Percentiles rank a stretch among this genome's conserved stretches.
Conservation (phyloP, 2,113 vertebrate genomes). For the Lampris megalopsis region DNA sequence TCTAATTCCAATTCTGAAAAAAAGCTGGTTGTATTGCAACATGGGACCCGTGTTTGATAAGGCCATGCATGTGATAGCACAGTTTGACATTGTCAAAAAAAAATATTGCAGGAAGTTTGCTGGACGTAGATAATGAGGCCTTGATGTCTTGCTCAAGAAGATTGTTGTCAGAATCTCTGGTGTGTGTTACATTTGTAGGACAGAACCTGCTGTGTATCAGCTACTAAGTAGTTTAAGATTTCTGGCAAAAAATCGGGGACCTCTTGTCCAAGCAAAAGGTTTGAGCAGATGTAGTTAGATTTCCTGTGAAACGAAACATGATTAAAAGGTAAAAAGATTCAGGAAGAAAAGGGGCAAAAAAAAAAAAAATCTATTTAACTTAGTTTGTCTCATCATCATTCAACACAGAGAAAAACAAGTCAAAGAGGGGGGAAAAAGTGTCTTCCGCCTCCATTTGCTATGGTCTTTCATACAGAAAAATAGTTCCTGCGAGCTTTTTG, state of each 20-base stretch:
- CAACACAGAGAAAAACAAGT: conserved; percentile 14
- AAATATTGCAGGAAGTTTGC: too few relatives aligned
- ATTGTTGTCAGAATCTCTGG: conserved; percentile 37
- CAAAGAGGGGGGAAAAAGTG: neutral
- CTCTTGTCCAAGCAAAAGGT: conserved; percentile 16
- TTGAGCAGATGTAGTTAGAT: neutral
- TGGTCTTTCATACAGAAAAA: conserved; percentile 38
- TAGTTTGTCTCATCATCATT: conserved; percentile 1
- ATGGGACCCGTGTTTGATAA: too few relatives aligned
- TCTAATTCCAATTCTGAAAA: too few relatives aligned
- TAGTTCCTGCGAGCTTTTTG: conserved; percentile 32
- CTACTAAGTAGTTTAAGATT: conserved; percentile 24
- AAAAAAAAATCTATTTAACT: neutral
- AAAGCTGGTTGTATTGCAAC: too few relatives aligned
- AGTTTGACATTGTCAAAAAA: too few relatives aligned
- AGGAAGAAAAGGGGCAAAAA: conserved; percentile 9
- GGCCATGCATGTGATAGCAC: too few relatives aligned
- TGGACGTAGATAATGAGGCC: too few relatives aligned
- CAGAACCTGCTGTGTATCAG: conserved; percentile 49
- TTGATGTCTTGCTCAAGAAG: neutral
- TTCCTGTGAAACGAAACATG: conserved; percentile 33
- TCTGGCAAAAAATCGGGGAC: conserved; percentile 24
- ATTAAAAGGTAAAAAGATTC: conserved; percentile 21
- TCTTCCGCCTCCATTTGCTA: conserved; percentile 8
- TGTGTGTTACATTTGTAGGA: conserved; percentile 47